Evolutionary conservation across 2,888 invertebrate genomes (phyloP), one percentile per base, ranked within the genome.

Genomic region (Druceiella hillmani): DNA sequence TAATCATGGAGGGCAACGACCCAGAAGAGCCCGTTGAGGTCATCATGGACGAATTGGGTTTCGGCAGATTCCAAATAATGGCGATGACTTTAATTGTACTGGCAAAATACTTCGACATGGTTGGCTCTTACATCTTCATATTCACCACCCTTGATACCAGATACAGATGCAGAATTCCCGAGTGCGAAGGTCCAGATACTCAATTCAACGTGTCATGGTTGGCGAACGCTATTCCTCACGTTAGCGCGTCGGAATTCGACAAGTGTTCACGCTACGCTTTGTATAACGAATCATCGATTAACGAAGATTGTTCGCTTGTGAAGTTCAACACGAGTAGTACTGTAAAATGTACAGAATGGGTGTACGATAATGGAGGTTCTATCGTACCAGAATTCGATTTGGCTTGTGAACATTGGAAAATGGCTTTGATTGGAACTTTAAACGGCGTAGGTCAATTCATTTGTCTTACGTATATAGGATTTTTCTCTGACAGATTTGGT

Each of bases 341-440:
- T n/a, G n/a, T n/a, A 3, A 6, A 6, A 11, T 27, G 27, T n/a
- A 4, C 12, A 7, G 4, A 27, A 3, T 27, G 27, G 27, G 15
- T 27, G 3, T 15, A 27, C 27, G 27, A 27, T 6, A 15, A 27
- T 14, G 15, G 15, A 6, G 5, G 3, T n/a, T 14, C 27, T 3
- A 5, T 27, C 6, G 27, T 27, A 3, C 13, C 12, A 9, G 27
- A 27, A 7, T 76, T 69, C 55, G 52, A 58, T 41, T 53, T 76
- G 4, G 65, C 68, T 20, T 76, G 76, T 47, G 62, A 66, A 10
- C 57, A 69, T 47, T 80, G 79, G 79, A 77, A 75, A 55, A 54
- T 80, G 35, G 66, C 78, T 2, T 50, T 80, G 47, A 74, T 79
- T 14, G 80, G 80, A 6, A 78, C 79, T 10, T 57, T 78, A 4